Conservation (phyloP, 2,888 invertebrate species). For the Agonopterix alstromeriana region DNA sequence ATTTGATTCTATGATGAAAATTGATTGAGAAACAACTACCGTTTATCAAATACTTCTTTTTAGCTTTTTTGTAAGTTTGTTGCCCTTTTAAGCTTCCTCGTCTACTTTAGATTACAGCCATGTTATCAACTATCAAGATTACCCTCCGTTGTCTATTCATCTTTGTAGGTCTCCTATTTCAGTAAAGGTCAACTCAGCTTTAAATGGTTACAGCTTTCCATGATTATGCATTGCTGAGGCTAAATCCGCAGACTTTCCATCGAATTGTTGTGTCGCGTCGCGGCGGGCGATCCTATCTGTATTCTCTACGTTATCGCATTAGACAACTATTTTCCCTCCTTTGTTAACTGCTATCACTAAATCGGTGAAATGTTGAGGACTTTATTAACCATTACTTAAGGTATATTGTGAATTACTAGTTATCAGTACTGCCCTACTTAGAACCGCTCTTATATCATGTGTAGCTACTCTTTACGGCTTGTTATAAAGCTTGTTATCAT, state of each 20-base stretch:
- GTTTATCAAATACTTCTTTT: background rate
- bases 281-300: conserved; percentile 19
- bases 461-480: conserved; percentile 5
- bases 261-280: conserved; percentile 39
- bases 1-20: conserved; percentile 4
- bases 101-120: background rate
- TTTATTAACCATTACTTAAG: background rate
- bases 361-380: background rate
- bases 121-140: too few relatives aligned
- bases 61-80: too few relatives aligned
- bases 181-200: conserved; percentile 21
- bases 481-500: conserved; percentile 24
- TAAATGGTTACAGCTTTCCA: conserved; percentile 29
- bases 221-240: conserved; percentile 48
- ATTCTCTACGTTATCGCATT: conserved; percentile 42
- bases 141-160: too few relatives aligned
- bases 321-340: conserved; percentile 44
- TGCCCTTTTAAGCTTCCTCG: background rate
- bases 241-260: conserved; percentile 44
- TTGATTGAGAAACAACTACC: background rate
- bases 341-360: conserved; percentile 42
- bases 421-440: conserved; percentile 14
- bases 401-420: background rate
- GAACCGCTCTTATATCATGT: background rate
- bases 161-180: too few relatives aligned